Conservation (phyloP, 2,113 vertebrate species). For the Elaphurus davidianus region DNA sequence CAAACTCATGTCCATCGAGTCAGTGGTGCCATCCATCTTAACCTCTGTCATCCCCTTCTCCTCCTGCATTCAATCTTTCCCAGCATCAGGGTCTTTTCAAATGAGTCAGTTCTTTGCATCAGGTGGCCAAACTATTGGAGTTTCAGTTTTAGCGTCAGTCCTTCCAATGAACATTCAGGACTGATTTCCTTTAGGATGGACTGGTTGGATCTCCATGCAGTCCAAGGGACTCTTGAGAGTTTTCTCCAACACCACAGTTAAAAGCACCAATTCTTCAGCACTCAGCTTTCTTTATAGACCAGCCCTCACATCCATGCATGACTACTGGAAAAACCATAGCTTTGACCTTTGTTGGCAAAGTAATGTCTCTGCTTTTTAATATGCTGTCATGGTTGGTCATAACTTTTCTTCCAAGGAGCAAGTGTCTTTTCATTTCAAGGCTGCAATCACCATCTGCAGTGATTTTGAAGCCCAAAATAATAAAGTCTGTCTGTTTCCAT, state of each 20-base stretch:
- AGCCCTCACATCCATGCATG: background rate
- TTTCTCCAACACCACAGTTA: background rate
- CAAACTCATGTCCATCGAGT: background rate
- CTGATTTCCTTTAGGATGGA: background rate
- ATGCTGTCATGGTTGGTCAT: no score
- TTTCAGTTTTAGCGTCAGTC: background rate
- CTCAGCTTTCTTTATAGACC: background rate
- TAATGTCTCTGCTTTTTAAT: no score
- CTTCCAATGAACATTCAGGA: background rate
- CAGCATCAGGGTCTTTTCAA: background rate
- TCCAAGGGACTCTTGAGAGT: background rate
- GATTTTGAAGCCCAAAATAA: no score
- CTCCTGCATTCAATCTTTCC: background rate
- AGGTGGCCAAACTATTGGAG: background rate
- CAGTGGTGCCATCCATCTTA: background rate
- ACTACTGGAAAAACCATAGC: background rate
- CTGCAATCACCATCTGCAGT: no score
- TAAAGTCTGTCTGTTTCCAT: no score
- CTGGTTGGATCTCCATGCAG: background rate
- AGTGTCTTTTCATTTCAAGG: no score
- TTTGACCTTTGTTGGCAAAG: no score
- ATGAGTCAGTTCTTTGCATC: background rate
- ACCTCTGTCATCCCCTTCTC: accelerated
- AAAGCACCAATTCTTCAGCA: accelerated
- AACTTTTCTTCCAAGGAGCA: no score